Conservation (phyloP, 2,113 vertebrate species). For the Cervus canadensis region DNA sequence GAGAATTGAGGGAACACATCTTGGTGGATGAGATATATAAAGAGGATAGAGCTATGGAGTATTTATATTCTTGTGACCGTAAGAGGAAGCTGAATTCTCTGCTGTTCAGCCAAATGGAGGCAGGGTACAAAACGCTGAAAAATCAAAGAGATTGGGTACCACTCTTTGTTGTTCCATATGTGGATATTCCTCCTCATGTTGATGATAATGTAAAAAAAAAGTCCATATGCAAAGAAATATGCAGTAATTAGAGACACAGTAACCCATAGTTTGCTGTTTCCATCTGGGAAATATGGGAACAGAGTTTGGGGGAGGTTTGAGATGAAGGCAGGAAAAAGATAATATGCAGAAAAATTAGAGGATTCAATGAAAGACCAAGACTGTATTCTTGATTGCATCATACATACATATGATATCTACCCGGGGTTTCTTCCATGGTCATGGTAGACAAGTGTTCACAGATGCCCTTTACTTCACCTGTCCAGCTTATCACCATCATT, state of each 20-base stretch:
- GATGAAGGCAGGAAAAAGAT: background rate
- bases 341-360: background rate
- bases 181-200: background rate
- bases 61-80: background rate
- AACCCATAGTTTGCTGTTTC: background rate
- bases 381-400: background rate
- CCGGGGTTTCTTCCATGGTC: background rate
- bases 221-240: background rate
- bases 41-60: background rate
- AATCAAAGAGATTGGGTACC: background rate
- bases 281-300: background rate
- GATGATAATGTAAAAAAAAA: conserved; percentile 21
- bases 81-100: background rate
- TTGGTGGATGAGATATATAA: conserved; percentile 30
- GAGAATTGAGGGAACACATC: conserved; percentile 28
- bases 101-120: background rate
- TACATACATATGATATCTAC: background rate
- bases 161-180: background rate
- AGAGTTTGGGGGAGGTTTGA: background rate
- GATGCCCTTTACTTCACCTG: background rate
- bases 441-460: background rate
- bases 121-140: background rate
- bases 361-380: background rate
- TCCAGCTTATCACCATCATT: background rate
- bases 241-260: background rate